phyloP scores from a whole-genome alignment of 2,113 vertebrate species.

The Anhinga rufa region DNA sequence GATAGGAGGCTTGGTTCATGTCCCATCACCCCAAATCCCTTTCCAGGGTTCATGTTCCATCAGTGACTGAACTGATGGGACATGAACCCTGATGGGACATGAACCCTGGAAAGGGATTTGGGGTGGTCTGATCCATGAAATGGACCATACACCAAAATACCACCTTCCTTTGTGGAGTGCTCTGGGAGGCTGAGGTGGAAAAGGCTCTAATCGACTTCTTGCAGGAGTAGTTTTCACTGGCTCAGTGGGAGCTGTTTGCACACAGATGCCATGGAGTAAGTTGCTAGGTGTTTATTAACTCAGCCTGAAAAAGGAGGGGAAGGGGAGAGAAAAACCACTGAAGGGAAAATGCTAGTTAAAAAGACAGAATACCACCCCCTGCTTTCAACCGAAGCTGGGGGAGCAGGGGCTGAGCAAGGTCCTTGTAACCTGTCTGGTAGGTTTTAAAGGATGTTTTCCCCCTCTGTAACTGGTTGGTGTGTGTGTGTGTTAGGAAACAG shows the following conservation, averaged over 20 bases:
- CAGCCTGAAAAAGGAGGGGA: not conserved
- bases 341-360: not conserved
- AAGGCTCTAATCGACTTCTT: not conserved
- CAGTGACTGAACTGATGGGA: not conserved
- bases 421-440: constrained; percentile 4
- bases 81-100: not conserved
- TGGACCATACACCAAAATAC: rapidly evolving
- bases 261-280: not conserved
- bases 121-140: not conserved
- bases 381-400: not conserved
- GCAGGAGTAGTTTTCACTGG: not conserved
- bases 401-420: not conserved
- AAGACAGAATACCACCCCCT: not conserved
- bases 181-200: not conserved
- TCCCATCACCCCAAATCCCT: too few species aligned
- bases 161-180: not conserved
- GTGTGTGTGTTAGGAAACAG: constrained; percentile 29
- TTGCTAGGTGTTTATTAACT: constrained; percentile 49
- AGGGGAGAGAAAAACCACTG: not conserved
- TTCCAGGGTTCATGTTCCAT: not conserved
- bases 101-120: not conserved
- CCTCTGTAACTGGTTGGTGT: not conserved
- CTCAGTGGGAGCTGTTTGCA: constrained; percentile 48
- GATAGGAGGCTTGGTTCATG: not conserved
- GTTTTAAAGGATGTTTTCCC: constrained; percentile 45